Base-by-base conservation (phyloP, 2,888 invertebrate genomes). In the Sarcophaga rosellei region DNA sequence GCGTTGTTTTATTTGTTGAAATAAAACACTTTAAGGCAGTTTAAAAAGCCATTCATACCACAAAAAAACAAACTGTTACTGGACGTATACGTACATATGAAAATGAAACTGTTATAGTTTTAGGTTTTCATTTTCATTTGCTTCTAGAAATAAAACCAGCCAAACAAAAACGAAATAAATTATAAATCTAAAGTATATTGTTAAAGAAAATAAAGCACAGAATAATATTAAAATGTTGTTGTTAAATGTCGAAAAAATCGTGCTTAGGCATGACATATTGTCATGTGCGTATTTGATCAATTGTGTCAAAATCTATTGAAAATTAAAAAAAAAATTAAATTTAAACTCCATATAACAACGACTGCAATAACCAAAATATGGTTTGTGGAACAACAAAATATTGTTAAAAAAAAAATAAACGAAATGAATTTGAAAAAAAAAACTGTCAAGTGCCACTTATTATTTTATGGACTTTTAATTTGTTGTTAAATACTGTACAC, bases 231-330 rank as follows among this genome's bases (percentile, higher is more conserved):
- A 84, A 75, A 86, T 84, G 86, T 81, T 86, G 86, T 75, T 86
- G 86, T 84, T 75, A 75, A 75, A 81, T 84, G 84, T 86, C 84
- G 61, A 74, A 86, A 66, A 84, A 86, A 84, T 86, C 86, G 86
- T 86, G 86, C 86, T 84, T 61, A 81, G 81, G 86, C 84, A 78
- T 84, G 86, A 86, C 86, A 86, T 86, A 86, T 86, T 86, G 86
- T 86, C 86, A 86, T 86, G 84, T 86, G 86, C 84, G 81, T 86
- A 81, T 84, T 84, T 84, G 86, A 86, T 86, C 86, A 86, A 81
- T 81, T 86, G 86, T 84, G 81, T 86, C 84, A 75, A 84, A 86
- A 86, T 86, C 86, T 86, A 57, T 78, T 78, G 66, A 78, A 83
- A 80, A 82, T 83, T 70, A 57, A 66, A 63, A 35, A 77, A 63